Conservation (phyloP, 1,140 invertebrate genomes). For the Leptinotarsa texana region DNA sequence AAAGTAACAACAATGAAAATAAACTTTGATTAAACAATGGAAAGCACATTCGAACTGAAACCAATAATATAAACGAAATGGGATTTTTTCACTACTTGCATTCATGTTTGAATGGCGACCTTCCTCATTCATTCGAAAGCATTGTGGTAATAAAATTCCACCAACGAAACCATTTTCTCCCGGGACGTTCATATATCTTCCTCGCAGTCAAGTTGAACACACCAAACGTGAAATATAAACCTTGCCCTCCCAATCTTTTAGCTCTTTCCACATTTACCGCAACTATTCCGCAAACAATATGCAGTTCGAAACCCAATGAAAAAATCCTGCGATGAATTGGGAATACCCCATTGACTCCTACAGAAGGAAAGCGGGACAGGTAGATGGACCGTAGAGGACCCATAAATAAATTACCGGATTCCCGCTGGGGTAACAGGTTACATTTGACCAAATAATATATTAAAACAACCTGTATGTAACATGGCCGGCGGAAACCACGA, state of each 20-base stretch:
- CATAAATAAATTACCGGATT: conserved; percentile 15
- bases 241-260: conserved; percentile 5
- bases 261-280: background rate
- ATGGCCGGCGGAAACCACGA: background rate
- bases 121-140: background rate
- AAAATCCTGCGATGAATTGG: conserved; percentile 12
- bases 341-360: background rate
- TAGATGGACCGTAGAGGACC: background rate
- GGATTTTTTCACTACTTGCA: no score
- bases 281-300: background rate
- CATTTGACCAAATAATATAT: conserved; percentile 17
- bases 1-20: no score
- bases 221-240: background rate
- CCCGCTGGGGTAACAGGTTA: conserved; percentile 12
- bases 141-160: background rate
- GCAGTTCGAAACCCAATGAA: background rate
- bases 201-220: background rate
- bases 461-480: conserved; percentile 16
- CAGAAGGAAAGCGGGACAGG: background rate
- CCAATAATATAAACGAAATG: no score
- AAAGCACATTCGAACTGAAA: no score
- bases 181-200: background rate
- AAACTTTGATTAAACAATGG: no score
- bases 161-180: background rate
- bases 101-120: background rate